phyloP scores from a whole-genome alignment of 1,140 invertebrate species.

The Lepidotrigona ventralis region DNA sequence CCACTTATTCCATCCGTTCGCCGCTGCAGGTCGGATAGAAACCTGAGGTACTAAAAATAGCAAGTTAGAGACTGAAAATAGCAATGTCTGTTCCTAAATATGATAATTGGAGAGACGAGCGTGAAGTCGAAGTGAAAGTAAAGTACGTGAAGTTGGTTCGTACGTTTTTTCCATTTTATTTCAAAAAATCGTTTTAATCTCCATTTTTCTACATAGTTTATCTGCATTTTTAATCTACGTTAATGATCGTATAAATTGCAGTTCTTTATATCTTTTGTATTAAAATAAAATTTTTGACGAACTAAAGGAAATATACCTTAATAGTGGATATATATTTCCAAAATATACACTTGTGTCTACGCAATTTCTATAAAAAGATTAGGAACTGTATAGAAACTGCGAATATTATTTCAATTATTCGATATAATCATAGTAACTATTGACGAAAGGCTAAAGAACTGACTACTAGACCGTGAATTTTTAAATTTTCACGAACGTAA shows the following conservation, averaged over 20 bases:
- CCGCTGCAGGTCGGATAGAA: neutral
- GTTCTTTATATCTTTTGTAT: too few species aligned
- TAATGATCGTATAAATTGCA: too few species aligned
- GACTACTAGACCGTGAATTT: too few species aligned
- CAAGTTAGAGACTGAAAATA: neutral
- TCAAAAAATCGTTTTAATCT: too few species aligned
- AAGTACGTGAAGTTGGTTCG: neutral
- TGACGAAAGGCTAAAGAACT: too few species aligned
- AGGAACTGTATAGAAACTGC: neutral
- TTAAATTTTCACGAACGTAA: too few species aligned
- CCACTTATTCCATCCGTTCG: neutral
- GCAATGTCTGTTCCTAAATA: neutral
- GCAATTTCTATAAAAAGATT: neutral
- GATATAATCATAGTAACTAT: neutral
- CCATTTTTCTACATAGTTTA: too few species aligned
- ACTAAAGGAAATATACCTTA: too few species aligned
- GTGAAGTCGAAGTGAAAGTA: neutral
- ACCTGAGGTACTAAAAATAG: neutral
- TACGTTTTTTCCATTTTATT: too few species aligned
- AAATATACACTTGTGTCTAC: neutral
- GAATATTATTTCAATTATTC: neutral
- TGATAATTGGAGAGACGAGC: slow-evolving; percentile 5
- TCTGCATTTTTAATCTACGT: too few species aligned
- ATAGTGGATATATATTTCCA: too few species aligned
- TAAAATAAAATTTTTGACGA: too few species aligned